Evolutionary conservation across 2,113 vertebrate species (phyloP).

Genomic region (Tragelaphus buxtoni): DNA sequence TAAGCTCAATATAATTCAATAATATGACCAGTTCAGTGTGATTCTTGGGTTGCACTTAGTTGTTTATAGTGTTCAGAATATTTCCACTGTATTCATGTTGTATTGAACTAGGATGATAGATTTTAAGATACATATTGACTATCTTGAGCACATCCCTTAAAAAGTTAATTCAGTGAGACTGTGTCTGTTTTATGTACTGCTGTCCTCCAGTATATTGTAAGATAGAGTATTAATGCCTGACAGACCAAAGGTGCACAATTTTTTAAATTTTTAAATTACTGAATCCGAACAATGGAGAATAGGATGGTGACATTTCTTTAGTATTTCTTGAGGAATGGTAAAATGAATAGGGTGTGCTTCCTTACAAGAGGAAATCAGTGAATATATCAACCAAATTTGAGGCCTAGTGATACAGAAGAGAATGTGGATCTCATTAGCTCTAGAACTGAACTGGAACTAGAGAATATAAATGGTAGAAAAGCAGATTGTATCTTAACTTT

Average conservation of each 20-base stretch:
- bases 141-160: background rate
- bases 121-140: background rate
- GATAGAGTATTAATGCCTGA: background rate
- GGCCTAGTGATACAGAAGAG: background rate
- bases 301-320: background rate
- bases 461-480: background rate
- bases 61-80: background rate
- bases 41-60: background rate
- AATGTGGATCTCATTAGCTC: background rate
- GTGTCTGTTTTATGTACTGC: background rate
- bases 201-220: background rate
- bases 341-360: background rate
- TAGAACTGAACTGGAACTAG: background rate
- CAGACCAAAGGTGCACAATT: background rate
- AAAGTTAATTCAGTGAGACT: background rate
- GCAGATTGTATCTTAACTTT: background rate
- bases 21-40: background rate
- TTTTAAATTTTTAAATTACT: background rate
- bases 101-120: background rate
- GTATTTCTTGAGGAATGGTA: background rate
- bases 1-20: background rate
- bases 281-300: background rate
- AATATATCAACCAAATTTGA: background rate
- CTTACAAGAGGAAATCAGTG: background rate
- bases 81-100: background rate